Evolutionary conservation across 2,113 vertebrate genomes (phyloP).

Genomic region (crab-eating macaque (Macaca fascicularis)): T2T-MFA8v1.1 NC_088375.1:171762501-171763000

Average conservation of each 20-base stretch:
- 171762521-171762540: conserved; percentile 3
- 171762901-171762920: background rate
- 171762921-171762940: background rate
- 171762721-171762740: background rate
- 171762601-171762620: background rate
- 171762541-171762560: background rate
- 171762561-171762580: background rate
- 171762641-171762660: background rate
- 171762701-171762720: background rate
- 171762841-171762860: background rate
- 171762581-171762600: background rate
- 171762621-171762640: background rate
- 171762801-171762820: background rate
- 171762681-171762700: background rate
- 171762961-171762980: background rate
- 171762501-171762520: background rate
- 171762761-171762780: background rate
- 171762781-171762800: background rate
- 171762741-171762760: background rate
- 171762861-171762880: background rate
- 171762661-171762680: background rate
- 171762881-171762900: background rate
- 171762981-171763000: background rate
- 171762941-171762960: background rate
- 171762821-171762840: background rate